A percentile compares a stretch with the other conserved stretches of the same genome.
Evolutionary conservation across 1,140 invertebrate species (phyloP).

Genomic region (Phortica variegata): DNA sequence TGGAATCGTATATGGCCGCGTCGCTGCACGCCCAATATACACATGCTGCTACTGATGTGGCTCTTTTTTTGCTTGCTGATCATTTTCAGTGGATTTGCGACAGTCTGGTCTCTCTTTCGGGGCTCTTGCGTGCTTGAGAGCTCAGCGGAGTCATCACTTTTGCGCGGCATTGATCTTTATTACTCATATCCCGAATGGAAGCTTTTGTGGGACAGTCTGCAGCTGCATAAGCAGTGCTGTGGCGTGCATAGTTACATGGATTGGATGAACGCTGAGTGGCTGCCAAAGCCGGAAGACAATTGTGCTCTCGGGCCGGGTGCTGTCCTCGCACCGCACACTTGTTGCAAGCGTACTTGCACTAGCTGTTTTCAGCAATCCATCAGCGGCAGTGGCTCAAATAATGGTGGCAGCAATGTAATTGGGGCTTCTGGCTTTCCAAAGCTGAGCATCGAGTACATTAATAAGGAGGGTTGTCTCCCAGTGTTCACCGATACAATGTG

Average conservation of each 20-base stretch:
- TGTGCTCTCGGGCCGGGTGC: not conserved
- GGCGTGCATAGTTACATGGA: conserved; percentile 44
- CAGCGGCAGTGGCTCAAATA: not conserved
- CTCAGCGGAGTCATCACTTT: conserved; percentile 29
- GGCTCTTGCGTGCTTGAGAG: conserved; percentile 25
- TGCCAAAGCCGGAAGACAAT: conserved; percentile 20
- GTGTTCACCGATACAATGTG: conserved; percentile 20
- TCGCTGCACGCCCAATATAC: conserved; percentile 38
- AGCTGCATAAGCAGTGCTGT: conserved; percentile 43
- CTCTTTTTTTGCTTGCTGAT: conserved; percentile 42
- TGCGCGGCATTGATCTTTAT: conserved; percentile 45
- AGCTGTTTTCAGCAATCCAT: conserved; percentile 16
- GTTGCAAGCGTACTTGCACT: conserved; percentile 24
- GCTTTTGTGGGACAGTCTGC: conserved; percentile 44
- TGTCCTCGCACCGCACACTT: conserved; percentile 39
- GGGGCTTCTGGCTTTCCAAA: too few species aligned
- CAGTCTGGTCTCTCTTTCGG: conserved; percentile 30
- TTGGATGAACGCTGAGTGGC: conserved; percentile 50
- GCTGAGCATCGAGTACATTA: conserved; percentile 30
- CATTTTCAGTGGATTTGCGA: conserved; percentile 32
- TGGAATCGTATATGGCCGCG: conserved; percentile 41
- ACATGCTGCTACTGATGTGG: conserved; percentile 36
- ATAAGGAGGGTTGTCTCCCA: conserved; percentile 33
- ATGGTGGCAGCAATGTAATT: conserved; percentile 1
- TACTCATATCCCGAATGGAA: conserved; percentile 50